Evolutionary conservation across 2,113 vertebrate genomes (phyloP).

Genomic region (Hippocampus mohnikei): DNA sequence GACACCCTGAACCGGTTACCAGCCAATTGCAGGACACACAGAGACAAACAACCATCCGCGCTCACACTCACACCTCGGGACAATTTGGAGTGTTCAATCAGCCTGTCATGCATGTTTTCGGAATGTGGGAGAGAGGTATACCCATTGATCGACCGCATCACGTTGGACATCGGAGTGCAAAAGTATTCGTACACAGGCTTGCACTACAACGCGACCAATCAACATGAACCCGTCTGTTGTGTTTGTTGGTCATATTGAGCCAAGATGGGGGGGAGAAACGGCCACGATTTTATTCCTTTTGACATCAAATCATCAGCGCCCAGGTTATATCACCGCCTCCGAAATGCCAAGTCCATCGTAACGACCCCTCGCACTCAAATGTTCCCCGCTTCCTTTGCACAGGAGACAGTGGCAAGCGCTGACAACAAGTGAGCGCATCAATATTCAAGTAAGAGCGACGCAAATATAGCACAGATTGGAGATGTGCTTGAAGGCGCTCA

Average conservation of each 20-base stretch:
- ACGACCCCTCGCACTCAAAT: background rate
- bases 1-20: too few relatives aligned
- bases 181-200: background rate
- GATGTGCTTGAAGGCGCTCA: conserved; percentile 16
- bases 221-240: background rate
- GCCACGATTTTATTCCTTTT: background rate
- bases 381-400: conserved; percentile 27
- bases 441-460: conserved; percentile 48
- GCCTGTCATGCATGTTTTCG: too few relatives aligned
- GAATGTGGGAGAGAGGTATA: too few relatives aligned
- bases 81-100: too few relatives aligned
- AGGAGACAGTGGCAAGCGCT: conserved; percentile 26
- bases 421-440: conserved; percentile 48
- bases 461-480: conserved; percentile 37
- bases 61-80: too few relatives aligned
- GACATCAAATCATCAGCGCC: background rate
- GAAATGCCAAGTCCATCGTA: background rate
- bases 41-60: too few relatives aligned
- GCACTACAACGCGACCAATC: background rate
- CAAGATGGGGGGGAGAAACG: too few relatives aligned
- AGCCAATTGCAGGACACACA: too few relatives aligned
- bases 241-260: too few relatives aligned
- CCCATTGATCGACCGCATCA: background rate
- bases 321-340: background rate
- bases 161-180: background rate